Evolutionary conservation across 2,888 invertebrate species (phyloP).

Genomic region (Agonopterix arenella): DNA sequence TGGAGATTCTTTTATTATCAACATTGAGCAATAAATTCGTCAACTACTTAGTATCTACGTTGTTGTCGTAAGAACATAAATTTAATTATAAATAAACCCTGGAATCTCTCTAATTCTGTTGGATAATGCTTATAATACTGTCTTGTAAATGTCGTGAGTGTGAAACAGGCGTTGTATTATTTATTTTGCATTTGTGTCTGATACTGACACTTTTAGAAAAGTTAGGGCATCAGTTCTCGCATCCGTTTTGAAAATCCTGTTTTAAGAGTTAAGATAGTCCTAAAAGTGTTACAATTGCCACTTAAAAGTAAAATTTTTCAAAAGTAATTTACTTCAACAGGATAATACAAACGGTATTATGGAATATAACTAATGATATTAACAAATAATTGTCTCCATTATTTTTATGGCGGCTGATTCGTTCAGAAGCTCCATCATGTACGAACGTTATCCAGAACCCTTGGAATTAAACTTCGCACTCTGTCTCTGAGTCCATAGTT

Average conservation of each 20-base stretch:
- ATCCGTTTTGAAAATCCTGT: too few relatives aligned
- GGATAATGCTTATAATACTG: slow-evolving; percentile 11
- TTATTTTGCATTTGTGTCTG: slow-evolving; percentile 23
- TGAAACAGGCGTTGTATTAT: slow-evolving; percentile 21
- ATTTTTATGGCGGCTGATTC: too few relatives aligned
- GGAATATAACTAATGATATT: too few relatives aligned
- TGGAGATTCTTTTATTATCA: slow-evolving; percentile 31
- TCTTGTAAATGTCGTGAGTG: slow-evolving; percentile 14
- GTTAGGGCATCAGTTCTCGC: too few relatives aligned
- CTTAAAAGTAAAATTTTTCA: too few relatives aligned
- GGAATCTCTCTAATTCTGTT: slow-evolving; percentile 28
- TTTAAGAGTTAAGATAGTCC: too few relatives aligned
- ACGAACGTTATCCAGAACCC: slow-evolving; percentile 5
- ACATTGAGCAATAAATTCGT: slow-evolving; percentile 26
- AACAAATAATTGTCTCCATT: too few relatives aligned
- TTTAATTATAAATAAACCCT: background rate
- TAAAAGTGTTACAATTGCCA: too few relatives aligned
- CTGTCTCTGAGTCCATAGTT: slow-evolving; percentile 70
- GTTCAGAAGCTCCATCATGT: slow-evolving; percentile 1
- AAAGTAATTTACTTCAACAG: too few relatives aligned
- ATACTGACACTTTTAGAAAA: background rate
- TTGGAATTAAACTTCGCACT: slow-evolving; percentile 26
- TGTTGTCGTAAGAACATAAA: background rate
- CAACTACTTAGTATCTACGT: slow-evolving; percentile 11
- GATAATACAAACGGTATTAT: too few relatives aligned